Base-by-base conservation (phyloP, 1,140 invertebrate species). In the Drosophila insularis region DNA sequence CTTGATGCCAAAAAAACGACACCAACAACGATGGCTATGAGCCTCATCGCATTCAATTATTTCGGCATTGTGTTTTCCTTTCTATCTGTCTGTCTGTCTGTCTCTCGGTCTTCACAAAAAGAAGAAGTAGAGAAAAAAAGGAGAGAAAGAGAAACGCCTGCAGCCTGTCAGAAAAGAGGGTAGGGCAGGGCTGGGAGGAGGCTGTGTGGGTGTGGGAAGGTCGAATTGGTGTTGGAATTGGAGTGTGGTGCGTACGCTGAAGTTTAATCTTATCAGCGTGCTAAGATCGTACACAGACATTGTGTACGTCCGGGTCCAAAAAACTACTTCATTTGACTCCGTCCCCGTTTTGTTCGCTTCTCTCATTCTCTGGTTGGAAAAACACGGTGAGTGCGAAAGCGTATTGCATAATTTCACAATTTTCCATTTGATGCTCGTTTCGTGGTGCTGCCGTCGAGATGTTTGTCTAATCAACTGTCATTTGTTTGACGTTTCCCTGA, bases 401-500 rank as follows among this genome's bases (percentile, higher is more conserved):
- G 85, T 89, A 91, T 91, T 91, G 90, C 90, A 91, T 91, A 91
- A 91, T 91, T 91, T 91, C 85, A 91, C 90, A 91, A 91, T 91
- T 91, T 91, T 91, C 90, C 90, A 91, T 91, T 91, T 87, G 89
- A 90, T 90, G 89, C 87, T 90, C 89, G 82, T 87, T 90, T 90
- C 78, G 82, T 78, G 74, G 67, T 61, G 68, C 70, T 65, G 40
- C 80, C 85, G 85, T 89, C 71, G 82, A 91, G 90, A 91, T 91
- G 86, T 90, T 91, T 91, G 90, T 91, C 90, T 91, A 91, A 91
- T 91, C 90, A 91, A 90, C 90, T 91, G 90, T 91, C 90, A 91
- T 91, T 91, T 91, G 89, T 90, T 91, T 91, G 90, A 91, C 85
- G 90, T 91, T 87, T 91, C 90, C 90, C 80, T 75, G 75, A 89